A percentile compares a stretch with the other conserved stretches of the same genome.
phyloP scores from a whole-genome alignment of 2,888 invertebrate genomes.

The Megalurothrips usitatus region DNA sequence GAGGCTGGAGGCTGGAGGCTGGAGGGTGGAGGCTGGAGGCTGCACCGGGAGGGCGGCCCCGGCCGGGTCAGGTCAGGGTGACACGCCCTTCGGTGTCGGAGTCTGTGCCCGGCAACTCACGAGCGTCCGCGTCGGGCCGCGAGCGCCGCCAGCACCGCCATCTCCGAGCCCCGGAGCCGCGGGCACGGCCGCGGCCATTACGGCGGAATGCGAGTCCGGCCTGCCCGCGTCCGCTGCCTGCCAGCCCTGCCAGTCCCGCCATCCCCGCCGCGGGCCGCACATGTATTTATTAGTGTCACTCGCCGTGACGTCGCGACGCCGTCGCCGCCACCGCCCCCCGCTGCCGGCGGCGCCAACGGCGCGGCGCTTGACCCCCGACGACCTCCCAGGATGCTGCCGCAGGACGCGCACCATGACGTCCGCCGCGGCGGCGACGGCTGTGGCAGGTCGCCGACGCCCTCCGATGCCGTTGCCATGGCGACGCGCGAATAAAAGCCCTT shows the following conservation, averaged over 20 bases:
- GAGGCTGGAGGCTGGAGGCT: no score
- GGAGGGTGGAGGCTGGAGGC: no score
- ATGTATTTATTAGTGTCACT: slow-evolving; percentile 6
- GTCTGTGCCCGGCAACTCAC: background rate
- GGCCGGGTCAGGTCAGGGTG: no score
- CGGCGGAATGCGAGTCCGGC: background rate
- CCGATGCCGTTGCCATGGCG: no score
- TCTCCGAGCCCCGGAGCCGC: background rate
- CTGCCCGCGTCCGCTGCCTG: background rate
- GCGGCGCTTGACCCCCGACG: no score
- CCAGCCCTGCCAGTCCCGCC: no score
- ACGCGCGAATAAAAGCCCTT: no score
- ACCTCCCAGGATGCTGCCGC: no score
- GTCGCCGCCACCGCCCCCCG: background rate
- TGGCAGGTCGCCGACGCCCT: no score
- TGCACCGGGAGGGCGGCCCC: no score
- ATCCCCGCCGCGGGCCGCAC: background rate
- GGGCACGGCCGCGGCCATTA: background rate
- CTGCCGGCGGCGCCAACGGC: background rate
- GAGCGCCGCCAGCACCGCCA: background rate
- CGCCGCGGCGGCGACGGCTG: no score
- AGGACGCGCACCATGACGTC: no score
- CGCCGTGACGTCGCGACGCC: background rate
- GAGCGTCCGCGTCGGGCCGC: background rate
- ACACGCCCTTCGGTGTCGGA: background rate